Conservation (phyloP, 1,140 invertebrate species). For the Conus ventricosus region DNA sequence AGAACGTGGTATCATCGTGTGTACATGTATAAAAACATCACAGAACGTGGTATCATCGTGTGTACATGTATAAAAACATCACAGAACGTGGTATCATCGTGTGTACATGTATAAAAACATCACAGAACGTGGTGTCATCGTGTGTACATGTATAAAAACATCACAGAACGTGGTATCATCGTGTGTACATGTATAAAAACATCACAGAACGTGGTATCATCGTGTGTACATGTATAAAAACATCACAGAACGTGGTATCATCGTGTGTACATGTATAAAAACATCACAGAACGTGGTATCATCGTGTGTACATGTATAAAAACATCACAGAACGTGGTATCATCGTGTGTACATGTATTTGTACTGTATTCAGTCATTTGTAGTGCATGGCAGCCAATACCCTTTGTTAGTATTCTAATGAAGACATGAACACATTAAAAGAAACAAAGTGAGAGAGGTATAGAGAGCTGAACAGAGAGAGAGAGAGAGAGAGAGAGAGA, state of each 20-base stretch:
- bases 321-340: too few relatives aligned
- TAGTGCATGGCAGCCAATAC: not conserved
- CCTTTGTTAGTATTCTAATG: not conserved
- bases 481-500: not conserved
- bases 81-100: too few relatives aligned
- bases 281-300: too few relatives aligned
- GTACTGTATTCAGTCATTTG: not conserved
- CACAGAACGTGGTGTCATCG: too few relatives aligned
- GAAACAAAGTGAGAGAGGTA: not conserved
- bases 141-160: not conserved
- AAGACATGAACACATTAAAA: not conserved
- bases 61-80: not conserved
- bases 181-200: not conserved
- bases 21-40: not conserved
- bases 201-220: too few relatives aligned
- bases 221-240: not conserved
- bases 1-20: too few relatives aligned
- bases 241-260: too few relatives aligned
- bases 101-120: not conserved
- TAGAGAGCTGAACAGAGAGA: not conserved
- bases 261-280: not conserved
- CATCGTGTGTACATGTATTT: not conserved
- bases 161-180: too few relatives aligned
- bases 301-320: not conserved
- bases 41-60: too few relatives aligned